These are phyloP conservation scores for Parus major DNA, from an alignment of 2,113 vertebrate species.

Conservation along the genomic window DNA sequence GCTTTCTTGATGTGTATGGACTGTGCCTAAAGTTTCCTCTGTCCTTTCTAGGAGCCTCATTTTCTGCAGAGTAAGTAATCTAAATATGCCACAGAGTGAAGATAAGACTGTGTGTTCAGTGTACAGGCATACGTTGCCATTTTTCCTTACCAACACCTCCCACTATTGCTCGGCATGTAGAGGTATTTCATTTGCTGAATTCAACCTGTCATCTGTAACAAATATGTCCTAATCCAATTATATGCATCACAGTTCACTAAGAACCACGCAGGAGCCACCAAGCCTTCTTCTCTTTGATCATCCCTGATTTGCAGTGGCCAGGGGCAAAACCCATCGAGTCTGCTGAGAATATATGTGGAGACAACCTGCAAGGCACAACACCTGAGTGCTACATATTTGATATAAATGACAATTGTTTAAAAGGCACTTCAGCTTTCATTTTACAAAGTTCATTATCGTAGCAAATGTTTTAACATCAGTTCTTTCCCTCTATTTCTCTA, in stretches of 20 bases:
- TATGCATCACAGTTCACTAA: constrained; percentile 36
- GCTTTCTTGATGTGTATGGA: background rate
- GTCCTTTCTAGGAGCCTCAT: background rate
- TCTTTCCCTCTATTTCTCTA: background rate
- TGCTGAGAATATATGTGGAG: background rate
- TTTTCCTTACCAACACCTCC: background rate
- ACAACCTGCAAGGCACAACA: constrained; percentile 17
- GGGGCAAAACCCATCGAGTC: constrained; percentile 31
- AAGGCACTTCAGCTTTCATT: background rate
- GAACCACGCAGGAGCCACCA: background rate
- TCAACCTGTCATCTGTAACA: constrained; percentile 37
- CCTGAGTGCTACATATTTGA: background rate
- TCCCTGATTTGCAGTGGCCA: constrained; percentile 28
- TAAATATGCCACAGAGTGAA: background rate
- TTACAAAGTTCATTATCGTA: background rate
- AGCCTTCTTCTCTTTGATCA: constrained; percentile 50
- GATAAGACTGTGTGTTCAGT: background rate
- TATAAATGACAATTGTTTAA: constrained; percentile 3
- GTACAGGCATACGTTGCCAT: background rate
- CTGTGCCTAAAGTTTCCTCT: background rate
- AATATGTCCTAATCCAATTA: constrained; percentile 61
- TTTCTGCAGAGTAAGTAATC: background rate
- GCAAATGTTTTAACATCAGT: background rate
- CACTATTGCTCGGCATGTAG: background rate
- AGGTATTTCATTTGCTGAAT: constrained; percentile 57